Evolutionary conservation across 1,140 invertebrate species (phyloP), one percentile per base, ranked within the genome.

Genomic region (Danaus plexippus): DNA sequence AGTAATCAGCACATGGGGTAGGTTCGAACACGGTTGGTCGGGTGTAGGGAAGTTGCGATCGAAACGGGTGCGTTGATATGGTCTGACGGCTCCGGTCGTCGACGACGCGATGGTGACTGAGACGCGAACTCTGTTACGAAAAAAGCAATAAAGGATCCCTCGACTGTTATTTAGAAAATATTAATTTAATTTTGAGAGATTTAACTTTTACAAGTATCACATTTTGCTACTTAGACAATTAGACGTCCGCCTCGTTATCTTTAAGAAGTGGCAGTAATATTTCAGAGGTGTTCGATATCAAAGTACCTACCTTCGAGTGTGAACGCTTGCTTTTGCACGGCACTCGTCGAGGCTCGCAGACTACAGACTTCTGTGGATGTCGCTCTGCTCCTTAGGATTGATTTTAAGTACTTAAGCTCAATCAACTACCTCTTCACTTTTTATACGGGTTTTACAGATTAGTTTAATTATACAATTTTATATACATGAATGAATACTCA

Each of bases 401-500:
- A 75, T 80, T 83, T 82, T 78, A 82, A 80, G 79, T 83, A 84
- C 80, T 86, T 81, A 86, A 82, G 79, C 77, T 82, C 79, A 85
- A 83, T 77, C 73, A 82, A 76, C 81, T 86, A 86, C 81, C 83
- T 86, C 83, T 85, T 82, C 79, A 83, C 80, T 86, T 86, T 81
- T 86, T 83, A 85, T 85, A 85, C 81, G 83, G 83, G 81, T 86
- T 85, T 77, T 85, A 83, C 81, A 85, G 73, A 85, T 80, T 87
- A 85, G 81, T 84, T 84, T 82, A 87, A 84, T 85, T 82, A 85
- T 84, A 85, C 81, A 84, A 81, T 82, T 79, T 82, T 84, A 80
- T 84, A 81, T 82, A 86, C 78, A 85, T 71, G 77, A 85, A 77
- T 75, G 60, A 87, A 87, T 87, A 87, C 83, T 87, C 83, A 87